These are phyloP conservation scores for Achroia grisella DNA, from an alignment of 1,140 invertebrate genomes.

Conservation along the genomic window DNA sequence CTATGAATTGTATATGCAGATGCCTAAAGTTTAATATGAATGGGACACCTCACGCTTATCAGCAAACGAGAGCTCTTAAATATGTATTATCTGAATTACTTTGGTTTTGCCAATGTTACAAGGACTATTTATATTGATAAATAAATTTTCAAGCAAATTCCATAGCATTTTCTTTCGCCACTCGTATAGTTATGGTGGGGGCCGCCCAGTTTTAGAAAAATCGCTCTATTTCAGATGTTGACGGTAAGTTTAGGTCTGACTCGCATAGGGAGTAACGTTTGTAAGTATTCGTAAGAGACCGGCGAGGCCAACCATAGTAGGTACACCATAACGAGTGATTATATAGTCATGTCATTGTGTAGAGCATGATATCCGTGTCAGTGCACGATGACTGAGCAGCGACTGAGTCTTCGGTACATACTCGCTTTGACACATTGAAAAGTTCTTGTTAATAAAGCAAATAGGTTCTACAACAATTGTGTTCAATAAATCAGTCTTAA, in stretches of 20 bases:
- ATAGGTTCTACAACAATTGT: background rate
- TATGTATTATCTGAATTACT: conserved; percentile 27
- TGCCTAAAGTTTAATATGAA: conserved; percentile 55
- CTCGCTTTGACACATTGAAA: conserved; percentile 25
- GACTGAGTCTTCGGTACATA: conserved; percentile 39
- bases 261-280: conserved; percentile 31
- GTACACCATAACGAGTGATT: conserved; percentile 18
- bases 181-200: conserved; percentile 53
- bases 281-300: conserved; percentile 23
- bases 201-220: conserved; percentile 53
- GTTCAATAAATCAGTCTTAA: conserved; percentile 2
- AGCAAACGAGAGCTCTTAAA: conserved; percentile 25
- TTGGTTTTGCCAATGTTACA: conserved; percentile 49
- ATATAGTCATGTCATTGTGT: conserved; percentile 6
- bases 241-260: conserved; percentile 68
- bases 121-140: conserved; percentile 42
- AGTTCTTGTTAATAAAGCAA: conserved; percentile 7
- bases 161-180: conserved; percentile 59
- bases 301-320: conserved; percentile 21
- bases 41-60: conserved; percentile 35
- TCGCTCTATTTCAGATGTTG: conserved; percentile 71
- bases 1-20: conserved; percentile 15
- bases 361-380: conserved; percentile 40
- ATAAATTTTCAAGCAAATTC: conserved; percentile 64
- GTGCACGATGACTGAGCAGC: conserved; percentile 35